Evolutionary conservation across 2,113 vertebrate species (phyloP), one percentile per base, ranked within the genome.

Genomic region (Brachirus orientalis): DNA sequence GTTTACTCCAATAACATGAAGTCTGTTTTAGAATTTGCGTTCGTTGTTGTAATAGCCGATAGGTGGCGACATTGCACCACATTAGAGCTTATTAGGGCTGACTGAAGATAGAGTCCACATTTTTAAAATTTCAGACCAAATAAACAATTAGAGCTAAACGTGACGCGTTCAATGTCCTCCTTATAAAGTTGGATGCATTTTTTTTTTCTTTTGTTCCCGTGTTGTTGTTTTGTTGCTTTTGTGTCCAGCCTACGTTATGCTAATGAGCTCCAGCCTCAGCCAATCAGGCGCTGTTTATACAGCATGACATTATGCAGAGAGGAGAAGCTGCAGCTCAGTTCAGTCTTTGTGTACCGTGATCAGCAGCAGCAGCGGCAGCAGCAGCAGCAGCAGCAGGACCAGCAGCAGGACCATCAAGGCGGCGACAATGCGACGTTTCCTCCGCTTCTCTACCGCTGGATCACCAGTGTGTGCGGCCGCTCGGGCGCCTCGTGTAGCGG

Each of bases 261-360:
- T 69, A 86, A 90, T 69, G 40, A 66, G 47, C 11, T 0, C 1
- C 6, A 0, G 2, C 28, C 45, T 80, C 50, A 0, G 70, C 91
- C 91, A 92, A 92, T 91, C 57, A 18, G 2, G 35, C 1, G 2
- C 67, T 61, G 56, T 65, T 79, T 54, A 2, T 22, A 46, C 60
- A 36, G 72, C 78, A 67, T 67, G 8, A 6, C 9, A 81, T 82
- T 64, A 76, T 33, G 50, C 74, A 11, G 52, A 35, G 52, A 58
- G 56, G 51, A 54, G 57, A 45, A 63, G 61, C 83, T 10, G 57
- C 82, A 59, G 71, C 72, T 63, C 52, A 50, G 53, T 10, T 73
- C 55, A 82, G 56, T 87, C 87, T 88, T 88, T 88, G 86, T 91
- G 89, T 82, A 72, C 36, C n/a, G n/a, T 12, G 47, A 63, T 16